phyloP scores from a whole-genome alignment of 2,113 vertebrate species.

The Spheniscus mendiculus region DNA sequence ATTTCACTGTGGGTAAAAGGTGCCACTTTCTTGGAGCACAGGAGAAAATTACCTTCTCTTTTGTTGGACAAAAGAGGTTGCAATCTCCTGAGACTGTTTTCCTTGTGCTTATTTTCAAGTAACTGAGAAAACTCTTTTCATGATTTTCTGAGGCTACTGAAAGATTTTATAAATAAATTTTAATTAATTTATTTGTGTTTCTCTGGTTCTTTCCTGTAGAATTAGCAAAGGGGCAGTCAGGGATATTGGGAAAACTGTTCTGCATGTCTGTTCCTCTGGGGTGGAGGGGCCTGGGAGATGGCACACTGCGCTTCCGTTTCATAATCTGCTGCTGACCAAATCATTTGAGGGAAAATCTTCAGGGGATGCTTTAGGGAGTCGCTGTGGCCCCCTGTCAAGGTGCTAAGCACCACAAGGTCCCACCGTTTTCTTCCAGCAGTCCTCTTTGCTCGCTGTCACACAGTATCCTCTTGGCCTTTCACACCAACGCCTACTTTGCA shows the following conservation, averaged over 20 bases:
- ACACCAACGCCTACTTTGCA: accelerated
- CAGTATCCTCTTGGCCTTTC: not conserved
- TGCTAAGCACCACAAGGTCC: not conserved
- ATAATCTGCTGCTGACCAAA: not conserved
- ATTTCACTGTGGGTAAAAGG: not conserved
- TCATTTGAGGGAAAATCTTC: not conserved
- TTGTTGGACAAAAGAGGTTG: not conserved
- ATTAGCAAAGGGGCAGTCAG: not conserved
- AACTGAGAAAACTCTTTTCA: not conserved
- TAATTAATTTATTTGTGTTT: not conserved
- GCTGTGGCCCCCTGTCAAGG: not conserved
- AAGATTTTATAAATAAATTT: constrained; percentile 40
- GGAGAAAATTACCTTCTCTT: not conserved
- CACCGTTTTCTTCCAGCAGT: not conserved
- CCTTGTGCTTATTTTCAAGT: not conserved
- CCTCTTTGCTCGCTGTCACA: not conserved
- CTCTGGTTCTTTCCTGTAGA: not conserved
- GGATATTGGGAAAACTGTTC: not conserved
- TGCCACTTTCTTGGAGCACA: not conserved
- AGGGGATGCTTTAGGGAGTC: not conserved
- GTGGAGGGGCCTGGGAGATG: not conserved
- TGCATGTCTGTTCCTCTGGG: not conserved
- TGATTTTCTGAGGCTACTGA: not conserved
- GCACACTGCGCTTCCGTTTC: not conserved
- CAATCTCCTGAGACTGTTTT: not conserved